These are phyloP conservation scores for Tragelaphus strepsiceros DNA, from an alignment of 2,113 vertebrate genomes.

Conservation along the genomic window DNA sequence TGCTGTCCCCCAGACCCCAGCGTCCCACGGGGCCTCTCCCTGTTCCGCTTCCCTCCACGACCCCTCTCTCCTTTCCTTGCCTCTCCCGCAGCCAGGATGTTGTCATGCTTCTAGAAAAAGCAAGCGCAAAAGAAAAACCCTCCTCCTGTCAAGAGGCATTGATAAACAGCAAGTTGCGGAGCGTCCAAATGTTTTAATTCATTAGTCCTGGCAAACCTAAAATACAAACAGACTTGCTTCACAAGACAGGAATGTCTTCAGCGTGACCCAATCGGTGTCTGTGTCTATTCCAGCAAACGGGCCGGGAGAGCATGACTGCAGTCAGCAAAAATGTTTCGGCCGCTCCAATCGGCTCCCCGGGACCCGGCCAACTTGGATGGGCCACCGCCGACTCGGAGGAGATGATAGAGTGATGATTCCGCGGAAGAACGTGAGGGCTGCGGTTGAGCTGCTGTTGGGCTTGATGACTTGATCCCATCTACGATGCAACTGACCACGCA, in stretches of 20 bases:
- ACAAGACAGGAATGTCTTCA: slow-evolving; percentile 89
- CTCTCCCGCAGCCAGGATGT: slow-evolving; percentile 74
- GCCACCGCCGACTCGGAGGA: slow-evolving; percentile 78
- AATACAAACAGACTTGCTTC: slow-evolving; percentile 88
- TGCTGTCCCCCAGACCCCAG: slow-evolving; percentile 81
- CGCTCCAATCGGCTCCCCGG: slow-evolving; percentile 84
- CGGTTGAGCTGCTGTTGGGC: not conserved
- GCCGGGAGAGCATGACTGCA: slow-evolving; percentile 95
- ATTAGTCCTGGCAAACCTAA: slow-evolving; percentile 85
- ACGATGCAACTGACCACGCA: not conserved
- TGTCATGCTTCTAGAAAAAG: slow-evolving; percentile 79
- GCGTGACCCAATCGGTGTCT: slow-evolving; percentile 86
- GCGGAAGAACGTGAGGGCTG: slow-evolving; percentile 63
- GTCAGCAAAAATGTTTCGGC: slow-evolving; percentile 91
- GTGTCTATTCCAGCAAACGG: slow-evolving; percentile 92
- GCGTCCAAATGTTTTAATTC: slow-evolving; percentile 85
- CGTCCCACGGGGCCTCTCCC: slow-evolving; percentile 76
- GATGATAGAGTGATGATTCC: slow-evolving; percentile 77
- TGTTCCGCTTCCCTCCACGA: slow-evolving; percentile 74
- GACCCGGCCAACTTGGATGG: slow-evolving; percentile 83
- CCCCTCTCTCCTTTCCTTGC: slow-evolving; percentile 75
- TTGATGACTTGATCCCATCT: slow-evolving; percentile 61
- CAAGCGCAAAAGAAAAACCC: slow-evolving; percentile 74
- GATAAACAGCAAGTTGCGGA: slow-evolving; percentile 79
- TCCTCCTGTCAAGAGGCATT: slow-evolving; percentile 81